Percentiles rank a stretch among this genome's conserved stretches.
These are phyloP conservation scores for Melanotus villosus DNA, from an alignment of 2,888 invertebrate genomes.

Conservation along the genomic window DNA sequence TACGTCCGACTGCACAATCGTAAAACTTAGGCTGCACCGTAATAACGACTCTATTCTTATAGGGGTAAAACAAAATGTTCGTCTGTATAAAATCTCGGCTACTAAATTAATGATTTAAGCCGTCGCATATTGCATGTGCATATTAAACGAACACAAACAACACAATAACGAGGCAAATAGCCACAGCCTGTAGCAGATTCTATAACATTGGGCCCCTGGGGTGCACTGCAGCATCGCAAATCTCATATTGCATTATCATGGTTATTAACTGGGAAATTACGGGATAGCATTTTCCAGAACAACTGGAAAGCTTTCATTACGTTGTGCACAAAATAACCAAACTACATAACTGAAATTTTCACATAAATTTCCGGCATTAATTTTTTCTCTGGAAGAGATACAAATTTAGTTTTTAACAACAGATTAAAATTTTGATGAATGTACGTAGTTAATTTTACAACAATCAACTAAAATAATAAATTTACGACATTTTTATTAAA, in stretches of 20 bases:
- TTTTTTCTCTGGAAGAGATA: no score
- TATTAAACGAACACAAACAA: constrained; percentile 18
- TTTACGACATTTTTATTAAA: no score
- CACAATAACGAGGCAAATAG: constrained; percentile 16
- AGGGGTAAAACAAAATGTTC: not conserved
- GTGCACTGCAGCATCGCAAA: constrained; percentile 22
- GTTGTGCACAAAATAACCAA: no score
- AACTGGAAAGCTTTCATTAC: no score
- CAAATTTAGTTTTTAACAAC: no score
- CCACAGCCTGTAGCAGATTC: constrained; percentile 12
- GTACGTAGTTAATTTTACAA: no score
- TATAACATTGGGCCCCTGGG: constrained; percentile 20
- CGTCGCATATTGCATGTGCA: constrained; percentile 17
- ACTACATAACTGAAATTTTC: no score
- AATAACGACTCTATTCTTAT: not conserved
- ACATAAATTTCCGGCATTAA: no score
- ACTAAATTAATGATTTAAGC: not conserved
- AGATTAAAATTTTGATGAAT: no score
- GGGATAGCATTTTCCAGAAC: constrained; percentile 7
- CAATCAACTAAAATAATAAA: no score
- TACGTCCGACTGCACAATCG: not conserved
- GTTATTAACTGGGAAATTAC: constrained; percentile 29
- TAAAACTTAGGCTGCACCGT: not conserved
- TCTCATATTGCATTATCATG: constrained; percentile 26
- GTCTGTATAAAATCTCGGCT: not conserved